These are phyloP conservation scores for Nasonia vitripennis DNA, from an alignment of 1,140 invertebrate genomes.

Conservation along the genomic window DNA sequence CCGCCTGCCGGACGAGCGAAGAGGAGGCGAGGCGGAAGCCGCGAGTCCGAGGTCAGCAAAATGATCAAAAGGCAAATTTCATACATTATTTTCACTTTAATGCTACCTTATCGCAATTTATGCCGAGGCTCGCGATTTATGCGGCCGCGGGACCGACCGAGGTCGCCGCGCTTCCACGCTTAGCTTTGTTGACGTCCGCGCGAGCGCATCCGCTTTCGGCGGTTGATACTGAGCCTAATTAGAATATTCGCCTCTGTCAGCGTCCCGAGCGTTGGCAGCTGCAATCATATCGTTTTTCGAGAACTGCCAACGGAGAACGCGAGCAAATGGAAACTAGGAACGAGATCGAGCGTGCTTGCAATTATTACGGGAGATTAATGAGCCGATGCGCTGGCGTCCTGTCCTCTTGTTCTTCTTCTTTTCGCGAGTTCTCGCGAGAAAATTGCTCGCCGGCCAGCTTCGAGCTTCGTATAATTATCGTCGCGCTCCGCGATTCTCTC, in stretches of 20 bases:
- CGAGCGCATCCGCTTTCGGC: no score
- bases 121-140: slow-evolving; percentile 70
- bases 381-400: slow-evolving; percentile 60
- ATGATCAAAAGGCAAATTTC: slow-evolving; percentile 74
- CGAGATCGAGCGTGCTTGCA: slow-evolving; percentile 59
- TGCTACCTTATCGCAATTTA: slow-evolving; percentile 74
- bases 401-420: not conserved
- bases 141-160: slow-evolving; percentile 55
- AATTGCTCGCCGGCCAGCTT: not conserved
- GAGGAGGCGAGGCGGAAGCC: slow-evolving; percentile 64
- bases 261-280: no score
- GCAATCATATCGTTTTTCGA: no score
- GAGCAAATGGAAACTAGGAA: slow-evolving; percentile 42
- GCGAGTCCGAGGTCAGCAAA: slow-evolving; percentile 70
- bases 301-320: not conserved
- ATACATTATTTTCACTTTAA: slow-evolving; percentile 74
- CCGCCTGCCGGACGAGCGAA: not conserved
- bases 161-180: no score
- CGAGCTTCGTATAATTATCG: not conserved
- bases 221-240: no score
- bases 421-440: not conserved
- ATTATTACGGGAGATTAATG: slow-evolving; percentile 71
- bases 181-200: no score
- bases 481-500: not conserved
- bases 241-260: no score